Base-by-base conservation (phyloP, 1,140 invertebrate genomes). In the Atta colombica region DNA sequence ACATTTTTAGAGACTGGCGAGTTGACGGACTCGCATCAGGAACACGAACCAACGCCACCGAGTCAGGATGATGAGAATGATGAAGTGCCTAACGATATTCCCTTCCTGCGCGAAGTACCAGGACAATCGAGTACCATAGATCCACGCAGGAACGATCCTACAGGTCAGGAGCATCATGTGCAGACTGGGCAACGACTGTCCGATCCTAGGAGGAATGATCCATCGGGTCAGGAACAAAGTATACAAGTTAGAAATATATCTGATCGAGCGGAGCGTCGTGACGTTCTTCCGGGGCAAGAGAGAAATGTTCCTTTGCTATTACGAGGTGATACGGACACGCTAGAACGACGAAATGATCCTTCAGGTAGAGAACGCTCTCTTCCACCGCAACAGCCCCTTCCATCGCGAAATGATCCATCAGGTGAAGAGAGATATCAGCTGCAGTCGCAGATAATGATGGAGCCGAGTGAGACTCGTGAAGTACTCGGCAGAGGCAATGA, bases 11-110 rank as follows among this genome's bases (percentile, higher is more conserved):
- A 95, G 69, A 95, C 95, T 7, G 95, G 95, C 0, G 95, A 95
- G 69, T 66, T 95, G 10, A 95, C 95, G 0, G 95, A 95, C 86
- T 93, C 94, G 2, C 95, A 95, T 88, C 93, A 94, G 63, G 94
- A 95, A 25, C 94, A 94, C n/a, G 93, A 95, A 65, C 78, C 92
- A 0, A 91, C 90, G 14, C 92, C 94, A 0, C 92, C 93, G 3
- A 94, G 91, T 75, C 95, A 95, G 71, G 95, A 95, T n/a, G 95
- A 95, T 39, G 94, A 95, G 61, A 95, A 95, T 16, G 95, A 95
- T 21, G 95, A 95, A 86, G 95, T 95, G 18, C 95, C 95, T 21
- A 95, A 92, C 16, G 95, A 95, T 88, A 95, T 95, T 87, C 95
- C 95, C 1, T 95, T 95, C 45, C 49, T 94, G 45, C 91, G 95